These are phyloP conservation scores for Rhinolophus sinicus DNA, from an alignment of 2,113 vertebrate species.

Conservation along the genomic window DNA sequence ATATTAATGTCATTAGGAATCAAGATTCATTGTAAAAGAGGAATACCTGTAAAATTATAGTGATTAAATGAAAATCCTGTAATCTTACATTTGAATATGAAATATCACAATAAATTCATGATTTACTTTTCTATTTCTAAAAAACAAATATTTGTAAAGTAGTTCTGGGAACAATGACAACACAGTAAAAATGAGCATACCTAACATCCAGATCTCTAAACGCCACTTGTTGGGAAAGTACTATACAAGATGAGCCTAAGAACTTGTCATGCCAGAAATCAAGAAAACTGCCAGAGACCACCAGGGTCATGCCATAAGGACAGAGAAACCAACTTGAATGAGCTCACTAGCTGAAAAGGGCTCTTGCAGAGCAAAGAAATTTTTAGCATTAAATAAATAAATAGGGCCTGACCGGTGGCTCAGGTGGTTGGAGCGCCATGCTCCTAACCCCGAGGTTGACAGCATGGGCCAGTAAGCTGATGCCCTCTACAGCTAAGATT, in stretches of 20 bases:
- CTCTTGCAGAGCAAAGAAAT: not conserved
- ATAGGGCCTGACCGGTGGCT: not conserved
- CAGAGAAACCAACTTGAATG: not conserved
- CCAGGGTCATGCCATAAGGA: not conserved
- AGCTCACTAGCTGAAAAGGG: not conserved
- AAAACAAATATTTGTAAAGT: not conserved
- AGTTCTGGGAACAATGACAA: not conserved
- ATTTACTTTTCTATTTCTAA: conserved; percentile 1
- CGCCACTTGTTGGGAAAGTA: not conserved
- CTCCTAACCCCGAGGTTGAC: too few species aligned
- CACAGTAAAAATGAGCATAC: not conserved
- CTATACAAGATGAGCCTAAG: not conserved
- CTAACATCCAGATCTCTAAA: not conserved
- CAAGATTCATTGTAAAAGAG: not conserved
- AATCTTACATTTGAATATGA: not conserved
- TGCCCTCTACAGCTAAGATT: too few species aligned
- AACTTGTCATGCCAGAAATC: not conserved
- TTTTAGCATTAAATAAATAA: not conserved
- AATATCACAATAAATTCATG: not conserved
- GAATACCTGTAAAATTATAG: not conserved
- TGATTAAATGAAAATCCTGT: not conserved
- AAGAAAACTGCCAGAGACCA: not conserved
- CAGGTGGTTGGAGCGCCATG: too few species aligned
- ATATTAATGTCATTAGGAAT: not conserved
- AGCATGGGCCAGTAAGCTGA: too few species aligned